Percentiles rank a stretch among this genome's conserved stretches.
Evolutionary conservation across 1,140 invertebrate genomes (phyloP).

Genomic region (Drosophila chauvacae): DNA sequence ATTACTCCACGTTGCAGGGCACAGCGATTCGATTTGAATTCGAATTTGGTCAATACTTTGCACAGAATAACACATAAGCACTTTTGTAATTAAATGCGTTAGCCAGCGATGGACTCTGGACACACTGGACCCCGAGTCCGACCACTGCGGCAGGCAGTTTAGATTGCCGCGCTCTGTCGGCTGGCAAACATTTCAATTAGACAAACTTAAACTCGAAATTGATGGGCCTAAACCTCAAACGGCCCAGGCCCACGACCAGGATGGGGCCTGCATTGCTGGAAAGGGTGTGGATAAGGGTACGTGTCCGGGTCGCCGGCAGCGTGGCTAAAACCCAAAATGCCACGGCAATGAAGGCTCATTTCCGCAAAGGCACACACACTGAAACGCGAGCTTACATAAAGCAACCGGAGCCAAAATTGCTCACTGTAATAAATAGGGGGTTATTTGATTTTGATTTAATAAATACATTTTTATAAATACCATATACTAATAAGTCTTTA

Average conservation of each 20-base stretch:
- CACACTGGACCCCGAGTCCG: background rate
- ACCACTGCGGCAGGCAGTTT: conserved; percentile 21
- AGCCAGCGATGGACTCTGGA: conserved; percentile 16
- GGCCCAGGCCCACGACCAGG: background rate
- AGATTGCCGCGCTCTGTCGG: conserved; percentile 32
- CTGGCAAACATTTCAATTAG: conserved; percentile 78
- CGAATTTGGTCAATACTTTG: conserved; percentile 59
- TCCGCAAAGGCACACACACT: conserved; percentile 56
- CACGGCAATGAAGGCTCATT: conserved; percentile 76
- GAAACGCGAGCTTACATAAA: conserved; percentile 16
- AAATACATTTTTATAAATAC: too few species aligned
- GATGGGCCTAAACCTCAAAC: conserved; percentile 57
- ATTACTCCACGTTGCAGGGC: conserved; percentile 43
- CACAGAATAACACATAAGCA: conserved; percentile 73
- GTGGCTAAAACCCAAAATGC: conserved; percentile 50
- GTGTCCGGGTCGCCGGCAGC: conserved; percentile 6
- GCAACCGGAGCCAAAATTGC: conserved; percentile 5
- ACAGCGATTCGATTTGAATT: conserved; percentile 7
- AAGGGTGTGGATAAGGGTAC: conserved; percentile 1
- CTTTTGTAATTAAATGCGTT: conserved; percentile 83
- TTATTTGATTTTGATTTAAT: too few species aligned
- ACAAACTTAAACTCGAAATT: conserved; percentile 78
- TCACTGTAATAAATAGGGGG: background rate
- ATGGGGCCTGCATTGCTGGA: background rate
- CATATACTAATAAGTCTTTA: background rate